Conservation (phyloP, 2,797 vertebrate species). For the Neosilurus hyrtlii region DNA sequence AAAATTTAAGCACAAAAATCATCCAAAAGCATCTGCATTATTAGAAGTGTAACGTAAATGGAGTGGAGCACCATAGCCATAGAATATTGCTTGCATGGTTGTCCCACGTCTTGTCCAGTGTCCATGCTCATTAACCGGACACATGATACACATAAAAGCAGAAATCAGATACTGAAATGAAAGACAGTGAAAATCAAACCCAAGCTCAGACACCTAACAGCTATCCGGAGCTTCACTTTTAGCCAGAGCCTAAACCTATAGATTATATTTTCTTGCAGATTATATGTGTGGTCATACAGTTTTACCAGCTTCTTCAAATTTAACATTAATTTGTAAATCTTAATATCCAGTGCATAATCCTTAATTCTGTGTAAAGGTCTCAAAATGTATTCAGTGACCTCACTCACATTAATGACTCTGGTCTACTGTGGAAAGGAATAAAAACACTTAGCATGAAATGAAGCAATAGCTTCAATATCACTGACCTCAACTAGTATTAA, state of each 20-base stretch:
- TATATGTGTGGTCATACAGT: slow-evolving; percentile 34
- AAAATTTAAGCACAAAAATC: slow-evolving; percentile 28
- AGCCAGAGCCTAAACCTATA: no score
- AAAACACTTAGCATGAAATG: neutral
- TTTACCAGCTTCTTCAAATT: slow-evolving; percentile 24
- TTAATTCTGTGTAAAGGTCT: neutral
- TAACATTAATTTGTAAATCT: slow-evolving; percentile 32
- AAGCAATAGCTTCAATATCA: slow-evolving; percentile 1
- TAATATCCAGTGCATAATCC: neutral
- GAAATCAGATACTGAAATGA: no score
- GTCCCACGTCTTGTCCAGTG: no score
- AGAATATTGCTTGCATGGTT: no score
- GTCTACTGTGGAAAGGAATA: neutral
- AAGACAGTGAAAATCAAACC: no score
- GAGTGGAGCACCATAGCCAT: no score
- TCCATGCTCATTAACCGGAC: no score
- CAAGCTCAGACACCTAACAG: no score
- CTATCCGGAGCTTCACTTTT: no score
- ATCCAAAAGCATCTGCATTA: slow-evolving; percentile 30
- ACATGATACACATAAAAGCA: no score
- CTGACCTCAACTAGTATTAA: slow-evolving; percentile 20
- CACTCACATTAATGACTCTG: slow-evolving; percentile 10
- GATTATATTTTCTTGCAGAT: slow-evolving; percentile 32
- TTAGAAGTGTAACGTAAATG: slow-evolving; percentile 16
- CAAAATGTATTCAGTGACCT: neutral